Conservation (phyloP, 1,140 invertebrate species). For the Heliconius hermathena region DNA sequence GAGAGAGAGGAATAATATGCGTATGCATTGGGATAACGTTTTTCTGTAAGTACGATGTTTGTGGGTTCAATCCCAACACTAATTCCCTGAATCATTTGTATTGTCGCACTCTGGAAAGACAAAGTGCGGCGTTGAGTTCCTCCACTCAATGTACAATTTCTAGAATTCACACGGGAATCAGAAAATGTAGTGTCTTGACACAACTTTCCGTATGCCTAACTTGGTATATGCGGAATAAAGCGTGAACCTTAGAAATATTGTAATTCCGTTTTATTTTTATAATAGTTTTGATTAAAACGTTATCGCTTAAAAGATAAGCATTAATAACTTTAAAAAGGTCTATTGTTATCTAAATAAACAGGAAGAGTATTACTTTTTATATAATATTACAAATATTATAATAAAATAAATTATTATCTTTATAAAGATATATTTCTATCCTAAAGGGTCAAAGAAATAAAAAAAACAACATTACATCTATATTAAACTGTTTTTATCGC, state of each 20-base stretch:
- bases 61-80: too few species aligned
- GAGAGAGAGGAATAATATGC: too few species aligned
- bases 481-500: neutral
- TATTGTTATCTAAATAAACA: conserved; percentile 2
- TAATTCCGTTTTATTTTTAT: neutral
- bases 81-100: too few species aligned
- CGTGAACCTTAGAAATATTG: too few species aligned
- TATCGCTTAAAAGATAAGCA: conserved; percentile 13
- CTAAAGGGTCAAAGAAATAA: neutral
- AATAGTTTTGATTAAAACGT: neutral
- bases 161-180: neutral
- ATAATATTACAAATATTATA: neutral
- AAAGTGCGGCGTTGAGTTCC: too few species aligned
- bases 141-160: too few species aligned
- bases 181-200: neutral
- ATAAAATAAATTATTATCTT: neutral
- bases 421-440: neutral
- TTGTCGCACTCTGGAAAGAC: too few species aligned
- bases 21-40: too few species aligned
- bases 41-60: too few species aligned
- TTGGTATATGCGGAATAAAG: too few species aligned
- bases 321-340: neutral
- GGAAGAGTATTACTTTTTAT: neutral
- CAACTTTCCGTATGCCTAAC: too few species aligned
- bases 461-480: neutral